Evolutionary conservation across 1,140 invertebrate species (phyloP), one percentile per base, ranked within the genome.

Genomic region (Caerostris darwini): DNA sequence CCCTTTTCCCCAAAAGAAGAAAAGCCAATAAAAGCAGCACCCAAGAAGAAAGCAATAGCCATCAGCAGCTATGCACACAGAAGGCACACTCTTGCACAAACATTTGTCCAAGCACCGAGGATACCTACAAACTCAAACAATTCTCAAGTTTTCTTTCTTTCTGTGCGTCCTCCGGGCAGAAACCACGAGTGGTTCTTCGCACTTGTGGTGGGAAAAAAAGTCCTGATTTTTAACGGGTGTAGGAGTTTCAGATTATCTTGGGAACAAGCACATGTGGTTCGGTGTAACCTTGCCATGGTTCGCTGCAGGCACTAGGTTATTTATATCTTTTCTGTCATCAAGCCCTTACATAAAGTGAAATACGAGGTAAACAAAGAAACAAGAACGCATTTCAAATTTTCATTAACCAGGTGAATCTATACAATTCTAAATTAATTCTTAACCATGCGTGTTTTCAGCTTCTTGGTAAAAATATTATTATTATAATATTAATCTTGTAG

Each of bases 71-170:
- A 64, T 56, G 64, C 67, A 69, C 59, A 85, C 81, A 67, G 17
- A 53, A 92, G n/a, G 56, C 58, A 61, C 56, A n/a, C 59, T 61
- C 92, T 59, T 93, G 92, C 83, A 93, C 92, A 93, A 93, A 93
- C 92, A 93, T 93, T 93, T 93, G 92, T 93, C 82, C 92, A 93
- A 81, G 58, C 56, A 69, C 67, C 71, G 57, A 92, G 81, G 92
- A 93, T 93, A 93, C 82, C 92, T 93, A 93, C 92, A 87, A 93
- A 93, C 92, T 93, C 92, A 93, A 93, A 93, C 92, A 93, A 93
- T 91, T 82, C 90, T 82, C 56, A 12, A 77, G 71, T 71, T 90
- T 90, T 88, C 86, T 88, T 82, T 91, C 69, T 19, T 58, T 50
- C 19, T 50, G 69, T 81, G 54, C 17, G n/a, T 85, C 67, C 88